These are phyloP conservation scores for Antitype chi DNA, from an alignment of 2,888 invertebrate genomes.

Conservation along the genomic window DNA sequence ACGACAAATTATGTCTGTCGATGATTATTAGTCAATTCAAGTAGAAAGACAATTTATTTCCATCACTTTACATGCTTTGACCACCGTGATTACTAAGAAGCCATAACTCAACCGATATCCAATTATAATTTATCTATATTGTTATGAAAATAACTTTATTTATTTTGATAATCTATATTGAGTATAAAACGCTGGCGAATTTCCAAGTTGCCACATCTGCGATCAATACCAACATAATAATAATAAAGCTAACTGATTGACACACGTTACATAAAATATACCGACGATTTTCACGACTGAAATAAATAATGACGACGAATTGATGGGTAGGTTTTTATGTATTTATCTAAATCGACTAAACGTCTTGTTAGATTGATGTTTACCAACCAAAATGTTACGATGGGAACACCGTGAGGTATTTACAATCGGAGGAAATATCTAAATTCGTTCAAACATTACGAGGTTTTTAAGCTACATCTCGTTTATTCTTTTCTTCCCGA, in stretches of 20 bases:
- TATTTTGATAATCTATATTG: conserved; percentile 40
- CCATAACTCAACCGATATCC: not conserved
- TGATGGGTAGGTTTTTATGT: not conserved
- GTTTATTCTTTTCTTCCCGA: not conserved
- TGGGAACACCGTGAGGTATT: not conserved
- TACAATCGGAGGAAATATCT: conserved; percentile 14
- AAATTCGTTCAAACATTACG: conserved; percentile 3
- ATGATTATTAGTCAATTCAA: too few relatives aligned
- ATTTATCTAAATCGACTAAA: conserved; percentile 24
- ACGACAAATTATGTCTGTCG: too few relatives aligned
- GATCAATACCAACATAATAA: conserved; percentile 41
- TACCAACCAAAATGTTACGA: not conserved
- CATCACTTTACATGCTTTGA: not conserved
- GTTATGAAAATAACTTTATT: conserved; percentile 43
- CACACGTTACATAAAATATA: conserved; percentile 15
- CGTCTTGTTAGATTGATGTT: conserved; percentile 3
- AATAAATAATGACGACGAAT: conserved; percentile 42
- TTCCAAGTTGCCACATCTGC: conserved; percentile 49
- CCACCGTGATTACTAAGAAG: conserved; percentile 1
- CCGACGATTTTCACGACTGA: conserved; percentile 19
- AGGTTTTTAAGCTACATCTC: too few relatives aligned
- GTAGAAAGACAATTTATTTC: not conserved
- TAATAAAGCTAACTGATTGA: conserved; percentile 33
- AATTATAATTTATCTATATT: conserved; percentile 34
- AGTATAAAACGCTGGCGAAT: conserved; percentile 40